Evolutionary conservation across 2,113 vertebrate genomes (phyloP), one percentile per base, ranked within the genome.

Genomic region (Dromas ardeola): DNA sequence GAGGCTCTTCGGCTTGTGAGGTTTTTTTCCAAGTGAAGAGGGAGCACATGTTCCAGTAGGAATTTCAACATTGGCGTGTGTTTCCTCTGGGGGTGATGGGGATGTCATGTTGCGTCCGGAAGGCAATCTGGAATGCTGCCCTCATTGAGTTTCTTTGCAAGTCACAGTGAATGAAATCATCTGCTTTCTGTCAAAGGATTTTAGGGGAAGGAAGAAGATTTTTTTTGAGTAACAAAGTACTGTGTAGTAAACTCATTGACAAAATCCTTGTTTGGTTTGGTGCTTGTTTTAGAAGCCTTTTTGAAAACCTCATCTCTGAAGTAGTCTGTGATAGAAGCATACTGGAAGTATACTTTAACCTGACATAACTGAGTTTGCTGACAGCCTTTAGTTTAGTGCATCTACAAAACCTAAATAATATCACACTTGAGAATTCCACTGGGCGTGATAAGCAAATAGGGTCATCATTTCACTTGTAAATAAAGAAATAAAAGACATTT

Each of bases 81-180:
- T 91, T 95, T 97, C 89, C 78, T 91, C 63, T 95, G 67, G 59
- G 91, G 91, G 84, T 93, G 95, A 86, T 88, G 83, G 62, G 88
- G 93, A 93, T 95, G 89, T 95, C 86, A 74, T 71, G 74, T 85
- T 90, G 78, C 0, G 8, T 95, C 94, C 81, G 52, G 97, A 91
- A 96, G 89, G 86, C 74, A 66, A 42, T 85, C 94, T 95, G 92
- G 93, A 97, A 82, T 81, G 77, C 73, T 94, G 91, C 91, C 71
- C 27, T 94, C 66, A 26, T 8, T 88, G 66, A 79, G 45, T 88
- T 90, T 95, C 79, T 71, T 30, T 74, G 62, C 49, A 40, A 87
- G 74, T 76, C 49, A 30, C 4, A 2, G 69, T 88, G 93, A 93
- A 73, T 88, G 70, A 95, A 95, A 63, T 95, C 36, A 86, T 93